These are phyloP conservation scores for Sarcophaga subvicina DNA, from an alignment of 2,888 invertebrate species.

Conservation along the genomic window DNA sequence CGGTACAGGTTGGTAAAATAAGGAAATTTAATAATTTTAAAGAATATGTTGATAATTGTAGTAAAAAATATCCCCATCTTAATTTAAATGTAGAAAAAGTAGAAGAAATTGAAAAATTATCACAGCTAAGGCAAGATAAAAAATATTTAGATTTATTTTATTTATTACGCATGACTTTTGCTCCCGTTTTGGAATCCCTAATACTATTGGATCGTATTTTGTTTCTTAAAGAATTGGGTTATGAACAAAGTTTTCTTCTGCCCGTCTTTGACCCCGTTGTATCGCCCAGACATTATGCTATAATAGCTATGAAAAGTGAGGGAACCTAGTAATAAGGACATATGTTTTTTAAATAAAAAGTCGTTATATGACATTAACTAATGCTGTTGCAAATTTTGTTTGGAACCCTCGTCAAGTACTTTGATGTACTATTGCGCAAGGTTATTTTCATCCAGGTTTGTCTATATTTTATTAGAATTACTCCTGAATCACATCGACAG, in stretches of 20 bases:
- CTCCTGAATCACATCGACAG: no score
- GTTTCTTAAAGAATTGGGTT: constrained; percentile 87
- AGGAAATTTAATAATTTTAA: constrained; percentile 85
- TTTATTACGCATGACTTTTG: constrained; percentile 88
- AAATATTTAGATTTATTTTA: constrained; percentile 89
- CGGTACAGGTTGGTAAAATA: constrained; percentile 85
- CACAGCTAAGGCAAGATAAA: constrained; percentile 81
- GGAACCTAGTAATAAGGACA: neutral
- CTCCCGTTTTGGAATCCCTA: constrained; percentile 91
- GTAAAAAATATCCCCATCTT: constrained; percentile 80
- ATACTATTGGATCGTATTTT: constrained; percentile 91
- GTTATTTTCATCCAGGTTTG: no score
- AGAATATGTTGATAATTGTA: constrained; percentile 88
- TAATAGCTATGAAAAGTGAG: constrained; percentile 74
- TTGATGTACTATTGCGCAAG: no score
- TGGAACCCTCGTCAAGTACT: no score
- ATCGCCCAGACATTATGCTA: constrained; percentile 86
- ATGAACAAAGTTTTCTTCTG: constrained; percentile 85
- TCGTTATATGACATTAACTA: no score
- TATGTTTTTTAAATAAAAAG: neutral
- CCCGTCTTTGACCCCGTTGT: constrained; percentile 91
- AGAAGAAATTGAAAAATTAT: constrained; percentile 81
- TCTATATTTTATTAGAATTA: no score
- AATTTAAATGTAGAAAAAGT: constrained; percentile 62
- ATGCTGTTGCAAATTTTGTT: no score